Evolutionary conservation across 1,140 invertebrate genomes (phyloP), one percentile per base, ranked within the genome.

Genomic region (Pentalonia nigronervosa): DNA sequence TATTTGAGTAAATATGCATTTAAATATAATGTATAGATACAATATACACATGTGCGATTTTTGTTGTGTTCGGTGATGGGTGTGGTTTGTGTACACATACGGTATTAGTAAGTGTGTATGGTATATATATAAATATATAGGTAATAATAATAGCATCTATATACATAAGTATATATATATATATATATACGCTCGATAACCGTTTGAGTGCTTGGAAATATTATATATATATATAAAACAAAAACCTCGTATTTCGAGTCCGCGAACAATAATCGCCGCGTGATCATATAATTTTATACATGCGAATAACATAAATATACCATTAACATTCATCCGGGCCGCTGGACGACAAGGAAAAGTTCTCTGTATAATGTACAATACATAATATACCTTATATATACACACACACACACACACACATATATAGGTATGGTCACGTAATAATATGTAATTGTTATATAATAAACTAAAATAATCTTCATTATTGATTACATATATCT

Each of bases 71-170:
- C n/a, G n/a, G 30, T 7, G 11, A n/a, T 76, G 60, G 60, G 60
- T 76, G 30, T 76, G 60, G 60, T 76, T 76, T 76, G 60, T 76
- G 60, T 76, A 76, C 60, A 76, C 30, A 67, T n/a, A 83, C 81
- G 81, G 21, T 41, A 83, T 83, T 83, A 34, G 34, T 23, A n/a
- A n/a, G 56, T 2, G 2, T 30, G 6, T 41, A 83, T 83, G 81
- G 34, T 76, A 34, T 36, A 67, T 67, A 36, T 23, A 36, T 81
- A 81, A 36, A 21, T 81, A 36, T 81, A 83, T 41, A 83, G n/a
- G 1, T 41, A 41, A 41, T 41, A 41, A 41, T 41, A 41, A n/a
- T n/a, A 41, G 41, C 41, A 41, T 4, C 41, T 41, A 56, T 8
- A 76, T 2, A 76, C 14, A n/a, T n/a, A 67, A 11, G n/a, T 53